Base-by-base conservation (phyloP, 2,797 vertebrate genomes). In the Miichthys miiuy region DNA sequence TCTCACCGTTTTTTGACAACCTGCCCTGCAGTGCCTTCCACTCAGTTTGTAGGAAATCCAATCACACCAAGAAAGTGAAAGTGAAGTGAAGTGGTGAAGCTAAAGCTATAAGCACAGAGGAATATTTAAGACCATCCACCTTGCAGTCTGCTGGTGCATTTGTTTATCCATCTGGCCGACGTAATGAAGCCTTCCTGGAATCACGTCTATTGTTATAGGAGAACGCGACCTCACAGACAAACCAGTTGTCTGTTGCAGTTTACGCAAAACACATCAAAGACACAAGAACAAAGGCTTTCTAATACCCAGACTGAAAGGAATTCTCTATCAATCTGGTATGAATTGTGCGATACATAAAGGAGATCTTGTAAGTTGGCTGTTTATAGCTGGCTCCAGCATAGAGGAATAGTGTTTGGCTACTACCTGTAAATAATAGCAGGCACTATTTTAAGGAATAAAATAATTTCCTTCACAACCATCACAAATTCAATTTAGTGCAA, bases 251-350 rank as follows among this genome's bases (percentile, higher is more conserved):
- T 86, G 79, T 54, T 82, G 55, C 55, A 87, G 68, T 88, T 89
- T 74, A 80, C 57, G 67, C 69, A 73, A 84, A 91, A 87, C 81
- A 84, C 87, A 82, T 88, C 85, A 91, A 91, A 91, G 83, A 79
- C 41, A 20, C 9, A 23, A 69, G 79, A 88, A 89, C 82, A 91
- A 91, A 91, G 88, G 47, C 69, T 73, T 78, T 84, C 44, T 79
- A 86, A 89, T 81, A 61, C 34, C 63, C 86, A 87, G 88, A 87
- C 83, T 68, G 41, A 80, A 84, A 79, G 74, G 68, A 86, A 92
- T 90, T 87, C 72, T 72, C 30, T 72, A 85, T 88, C 80, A 89
- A 73, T 89, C 85, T 87, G 88, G 70, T 85, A 76, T 65, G 77
- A 88, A 89, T 91, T 85, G 76, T 75, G 60, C 23, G 11, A 81